Evolutionary conservation across 2,888 invertebrate genomes (phyloP).

Genomic region (Platycnemis pennipes): DNA sequence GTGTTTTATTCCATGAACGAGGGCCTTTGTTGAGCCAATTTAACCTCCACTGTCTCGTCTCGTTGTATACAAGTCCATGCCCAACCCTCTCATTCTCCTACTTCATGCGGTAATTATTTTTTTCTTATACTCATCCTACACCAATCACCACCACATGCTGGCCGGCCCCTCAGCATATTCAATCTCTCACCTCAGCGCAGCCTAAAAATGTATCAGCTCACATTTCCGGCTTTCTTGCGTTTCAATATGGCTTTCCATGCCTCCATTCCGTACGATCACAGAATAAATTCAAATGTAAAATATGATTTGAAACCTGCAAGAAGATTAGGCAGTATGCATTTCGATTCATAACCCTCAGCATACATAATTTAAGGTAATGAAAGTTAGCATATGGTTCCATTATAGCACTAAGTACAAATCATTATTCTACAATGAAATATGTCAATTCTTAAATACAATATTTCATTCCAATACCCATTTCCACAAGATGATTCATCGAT

Average conservation of each 20-base stretch:
- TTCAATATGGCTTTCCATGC: background rate
- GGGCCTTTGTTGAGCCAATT: conserved; percentile 60
- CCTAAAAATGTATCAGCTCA: background rate
- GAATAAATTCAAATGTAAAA: too few relatives aligned
- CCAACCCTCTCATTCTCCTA: background rate
- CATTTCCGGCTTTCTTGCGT: background rate
- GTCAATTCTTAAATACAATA: too few relatives aligned
- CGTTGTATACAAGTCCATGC: conserved; percentile 17
- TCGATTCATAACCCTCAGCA: background rate
- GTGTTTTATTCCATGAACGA: conserved; percentile 64
- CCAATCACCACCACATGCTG: background rate
- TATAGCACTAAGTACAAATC: too few relatives aligned
- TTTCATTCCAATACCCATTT: too few relatives aligned
- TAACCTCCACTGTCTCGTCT: conserved; percentile 63
- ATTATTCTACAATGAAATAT: too few relatives aligned
- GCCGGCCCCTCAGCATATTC: background rate
- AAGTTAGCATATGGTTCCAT: too few relatives aligned
- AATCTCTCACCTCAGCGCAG: background rate
- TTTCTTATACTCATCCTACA: background rate
- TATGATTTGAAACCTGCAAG: too few relatives aligned
- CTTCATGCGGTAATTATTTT: background rate
- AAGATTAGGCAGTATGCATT: background rate
- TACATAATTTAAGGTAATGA: too few relatives aligned
- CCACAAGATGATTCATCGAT: too few relatives aligned
- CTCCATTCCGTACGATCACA: too few relatives aligned